Evolutionary conservation across 2,888 invertebrate species (phyloP).

Genomic region (Stenchaetothrips biformis): DNA sequence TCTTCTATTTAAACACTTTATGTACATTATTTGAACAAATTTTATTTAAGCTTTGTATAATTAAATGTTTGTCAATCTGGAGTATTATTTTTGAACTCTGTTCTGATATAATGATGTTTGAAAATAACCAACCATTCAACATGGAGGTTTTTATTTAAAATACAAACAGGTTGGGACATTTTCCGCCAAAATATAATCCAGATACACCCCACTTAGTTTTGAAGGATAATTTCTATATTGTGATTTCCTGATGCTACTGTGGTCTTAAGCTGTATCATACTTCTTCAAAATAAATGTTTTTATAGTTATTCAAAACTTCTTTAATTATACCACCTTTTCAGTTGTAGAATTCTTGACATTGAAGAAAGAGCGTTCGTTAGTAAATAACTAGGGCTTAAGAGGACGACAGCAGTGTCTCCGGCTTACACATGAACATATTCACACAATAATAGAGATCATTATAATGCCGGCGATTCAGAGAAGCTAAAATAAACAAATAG

Average conservation of each 20-base stretch:
- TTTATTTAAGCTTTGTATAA: constrained; percentile 21
- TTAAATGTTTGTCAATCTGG: background rate
- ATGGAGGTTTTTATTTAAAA: background rate
- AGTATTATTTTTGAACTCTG: background rate
- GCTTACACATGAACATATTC: no score
- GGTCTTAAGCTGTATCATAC: constrained; percentile 5
- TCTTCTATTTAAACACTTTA: constrained; percentile 9
- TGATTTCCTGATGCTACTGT: constrained; percentile 1
- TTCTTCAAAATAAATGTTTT: constrained; percentile 3
- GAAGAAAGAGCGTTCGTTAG: no score
- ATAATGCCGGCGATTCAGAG: background rate
- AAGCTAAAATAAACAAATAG: background rate
- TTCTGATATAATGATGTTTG: background rate
- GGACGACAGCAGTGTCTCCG: no score
- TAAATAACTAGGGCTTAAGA: no score
- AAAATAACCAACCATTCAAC: background rate
- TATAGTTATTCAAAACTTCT: background rate
- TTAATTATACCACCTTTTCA: no score
- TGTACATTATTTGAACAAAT: constrained; percentile 8
- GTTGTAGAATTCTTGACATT: no score
- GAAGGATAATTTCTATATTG: background rate
- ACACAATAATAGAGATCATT: no score
- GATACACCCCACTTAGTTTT: background rate
- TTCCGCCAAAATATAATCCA: background rate
- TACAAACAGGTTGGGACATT: no score